These are phyloP conservation scores for Odontesthes bonariensis DNA, from an alignment of 2,113 vertebrate species.

Conservation along the genomic window DNA sequence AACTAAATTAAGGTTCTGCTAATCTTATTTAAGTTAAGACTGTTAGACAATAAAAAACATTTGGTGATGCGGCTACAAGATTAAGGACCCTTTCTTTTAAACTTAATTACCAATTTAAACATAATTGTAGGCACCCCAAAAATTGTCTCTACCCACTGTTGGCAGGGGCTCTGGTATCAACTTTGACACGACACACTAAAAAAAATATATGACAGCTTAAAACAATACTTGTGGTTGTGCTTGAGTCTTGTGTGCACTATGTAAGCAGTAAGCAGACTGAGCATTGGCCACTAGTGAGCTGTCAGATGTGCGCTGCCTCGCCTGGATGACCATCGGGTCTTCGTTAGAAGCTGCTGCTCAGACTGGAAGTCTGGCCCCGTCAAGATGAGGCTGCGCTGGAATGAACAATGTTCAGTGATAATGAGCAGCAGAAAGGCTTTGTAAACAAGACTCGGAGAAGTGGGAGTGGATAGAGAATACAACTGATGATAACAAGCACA, in stretches of 20 bases:
- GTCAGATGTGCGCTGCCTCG: background rate
- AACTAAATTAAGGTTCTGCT: too few species aligned
- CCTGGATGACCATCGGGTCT: background rate
- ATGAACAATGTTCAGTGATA: slow-evolving; percentile 20
- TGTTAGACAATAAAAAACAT: too few species aligned
- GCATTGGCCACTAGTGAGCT: background rate
- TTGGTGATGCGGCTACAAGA: too few species aligned
- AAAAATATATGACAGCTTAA: too few species aligned
- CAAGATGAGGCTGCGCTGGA: background rate
- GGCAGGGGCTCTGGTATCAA: too few species aligned
- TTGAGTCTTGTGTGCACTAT: too few species aligned
- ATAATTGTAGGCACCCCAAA: background rate
- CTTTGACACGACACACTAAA: too few species aligned
- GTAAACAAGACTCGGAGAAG: slow-evolving; percentile 30
- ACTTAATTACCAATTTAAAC: background rate
- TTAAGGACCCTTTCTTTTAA: too few species aligned
- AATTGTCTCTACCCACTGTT: too few species aligned
- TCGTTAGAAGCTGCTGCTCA: slow-evolving; percentile 12
- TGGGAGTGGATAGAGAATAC: slow-evolving; percentile 10
- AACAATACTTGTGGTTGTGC: too few species aligned
- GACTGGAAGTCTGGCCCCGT: slow-evolving; percentile 10
- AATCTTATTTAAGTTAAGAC: too few species aligned
- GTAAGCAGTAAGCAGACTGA: too few species aligned
- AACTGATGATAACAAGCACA: background rate
- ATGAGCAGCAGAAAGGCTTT: slow-evolving; percentile 40